A percentile compares a stretch with the other conserved stretches of the same genome.
Conservation (phyloP, 1,140 invertebrate species). For the Procambarus virginalis region DNA sequence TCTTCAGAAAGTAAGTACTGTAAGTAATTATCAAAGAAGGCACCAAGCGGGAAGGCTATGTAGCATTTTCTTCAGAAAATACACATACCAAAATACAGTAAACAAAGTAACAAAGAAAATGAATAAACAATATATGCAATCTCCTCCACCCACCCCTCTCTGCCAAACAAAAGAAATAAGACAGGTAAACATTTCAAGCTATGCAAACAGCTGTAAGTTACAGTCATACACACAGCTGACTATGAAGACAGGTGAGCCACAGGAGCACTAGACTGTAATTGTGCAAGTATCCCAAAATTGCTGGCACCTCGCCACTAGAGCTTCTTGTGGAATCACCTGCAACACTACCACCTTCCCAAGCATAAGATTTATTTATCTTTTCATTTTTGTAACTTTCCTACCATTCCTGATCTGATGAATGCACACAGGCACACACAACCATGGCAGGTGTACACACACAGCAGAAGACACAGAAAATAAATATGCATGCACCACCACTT, state of each 20-base stretch:
- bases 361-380: neutral
- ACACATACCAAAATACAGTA: too few species aligned
- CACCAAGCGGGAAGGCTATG: too few species aligned
- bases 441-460: neutral
- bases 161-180: too few species aligned
- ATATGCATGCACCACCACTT: neutral
- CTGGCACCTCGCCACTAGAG: slow-evolving; percentile 42
- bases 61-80: too few species aligned
- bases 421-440: neutral
- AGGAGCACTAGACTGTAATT: neutral
- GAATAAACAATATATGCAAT: too few species aligned
- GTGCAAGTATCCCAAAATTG: slow-evolving; percentile 41
- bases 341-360: neutral
- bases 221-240: too few species aligned
- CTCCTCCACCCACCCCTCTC: too few species aligned
- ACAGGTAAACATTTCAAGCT: too few species aligned
- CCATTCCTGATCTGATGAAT: neutral
- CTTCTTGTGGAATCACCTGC: slow-evolving; percentile 7
- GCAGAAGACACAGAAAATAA: neutral
- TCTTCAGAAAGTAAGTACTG: too few species aligned
- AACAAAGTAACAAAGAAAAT: too few species aligned
- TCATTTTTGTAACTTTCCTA: neutral
- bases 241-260: neutral
- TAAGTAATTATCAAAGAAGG: too few species aligned
- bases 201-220: too few species aligned